phyloP scores from a whole-genome alignment of 2,797 vertebrate species.

The Eulemur albifrons region DNA sequence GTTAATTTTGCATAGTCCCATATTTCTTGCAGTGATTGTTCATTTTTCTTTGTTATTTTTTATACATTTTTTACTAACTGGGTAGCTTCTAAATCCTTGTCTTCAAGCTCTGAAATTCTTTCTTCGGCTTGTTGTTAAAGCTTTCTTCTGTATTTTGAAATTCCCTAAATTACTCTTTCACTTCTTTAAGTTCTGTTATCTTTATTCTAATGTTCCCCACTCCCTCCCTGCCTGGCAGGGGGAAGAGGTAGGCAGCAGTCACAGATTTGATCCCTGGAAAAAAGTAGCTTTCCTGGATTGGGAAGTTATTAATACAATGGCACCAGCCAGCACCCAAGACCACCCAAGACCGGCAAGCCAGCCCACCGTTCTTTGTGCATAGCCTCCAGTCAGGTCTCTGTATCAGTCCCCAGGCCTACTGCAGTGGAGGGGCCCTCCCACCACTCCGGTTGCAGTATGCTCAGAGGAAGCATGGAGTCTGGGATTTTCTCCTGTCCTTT shows the following conservation, averaged over 20 bases:
- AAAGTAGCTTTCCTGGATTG: background rate
- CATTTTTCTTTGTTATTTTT: background rate
- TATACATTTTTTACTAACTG: background rate
- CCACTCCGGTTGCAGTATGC: background rate
- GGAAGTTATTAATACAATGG: background rate
- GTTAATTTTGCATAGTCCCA: background rate
- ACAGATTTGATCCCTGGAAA: background rate
- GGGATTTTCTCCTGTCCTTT: background rate
- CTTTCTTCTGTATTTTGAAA: background rate
- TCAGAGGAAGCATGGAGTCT: background rate
- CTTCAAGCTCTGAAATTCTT: background rate
- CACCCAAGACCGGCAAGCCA: background rate
- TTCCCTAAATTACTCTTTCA: background rate
- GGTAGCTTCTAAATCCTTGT: background rate
- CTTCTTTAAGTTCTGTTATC: background rate
- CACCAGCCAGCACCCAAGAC: background rate
- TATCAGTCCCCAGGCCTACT: background rate
- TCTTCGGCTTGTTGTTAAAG: background rate
- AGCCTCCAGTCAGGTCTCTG: background rate
- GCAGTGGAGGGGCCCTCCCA: background rate
- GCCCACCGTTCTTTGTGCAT: background rate
- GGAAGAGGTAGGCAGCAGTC: background rate
- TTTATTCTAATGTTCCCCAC: background rate
- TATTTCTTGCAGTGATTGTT: background rate
- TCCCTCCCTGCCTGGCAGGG: background rate